Base-by-base conservation (phyloP, 1,140 invertebrate species). In the Wasmannia auropunctata region DNA sequence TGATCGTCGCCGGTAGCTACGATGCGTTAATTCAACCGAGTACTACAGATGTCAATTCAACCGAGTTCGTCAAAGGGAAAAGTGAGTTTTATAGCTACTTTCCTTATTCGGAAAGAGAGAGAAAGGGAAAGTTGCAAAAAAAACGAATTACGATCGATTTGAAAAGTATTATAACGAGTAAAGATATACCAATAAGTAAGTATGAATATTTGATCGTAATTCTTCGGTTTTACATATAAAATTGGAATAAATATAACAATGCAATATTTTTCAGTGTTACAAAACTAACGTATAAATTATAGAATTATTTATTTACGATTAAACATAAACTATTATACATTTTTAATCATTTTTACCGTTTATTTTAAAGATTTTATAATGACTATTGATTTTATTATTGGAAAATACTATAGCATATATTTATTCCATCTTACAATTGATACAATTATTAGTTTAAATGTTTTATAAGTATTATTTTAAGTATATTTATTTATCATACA, bases 1-100 rank as follows among this genome's bases (percentile, higher is more conserved):
- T 95, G 86, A 88, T 94, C 86, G 74, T 95, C 72, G 74, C 92
- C 86, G 92, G 93, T 87, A 90, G 85, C 88, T 88, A 89, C 87
- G 74, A 94, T 92, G 94, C 93, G 56, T 87, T 89, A n/a, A 92
- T 85, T 95, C 63, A 67, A 67, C 95, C 76, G 95, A 96, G 88
- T 96, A 95, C 91, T 46, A 67, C 93, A 75, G 95, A 95, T 77
- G 92, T 94, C 90, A 95, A 93, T 84, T 95, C 63, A 16, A 67
- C 95, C 65, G 95, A 96, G 86, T 96, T 96, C 90, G 95, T 96
- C 92, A 96, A 96, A 92, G 95, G 95, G 87, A 96, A 96, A 95
- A 96, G 95, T 96, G 91, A 95, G 95, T 95, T 67, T 85, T 10
- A 19, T 5, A 10, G 25, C 54, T 14, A 69, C 65, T 70, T 63